A percentile compares a stretch with the other conserved stretches of the same genome.
Conservation (phyloP, 2,888 invertebrate species). For the Ophion slaviceki region DNA sequence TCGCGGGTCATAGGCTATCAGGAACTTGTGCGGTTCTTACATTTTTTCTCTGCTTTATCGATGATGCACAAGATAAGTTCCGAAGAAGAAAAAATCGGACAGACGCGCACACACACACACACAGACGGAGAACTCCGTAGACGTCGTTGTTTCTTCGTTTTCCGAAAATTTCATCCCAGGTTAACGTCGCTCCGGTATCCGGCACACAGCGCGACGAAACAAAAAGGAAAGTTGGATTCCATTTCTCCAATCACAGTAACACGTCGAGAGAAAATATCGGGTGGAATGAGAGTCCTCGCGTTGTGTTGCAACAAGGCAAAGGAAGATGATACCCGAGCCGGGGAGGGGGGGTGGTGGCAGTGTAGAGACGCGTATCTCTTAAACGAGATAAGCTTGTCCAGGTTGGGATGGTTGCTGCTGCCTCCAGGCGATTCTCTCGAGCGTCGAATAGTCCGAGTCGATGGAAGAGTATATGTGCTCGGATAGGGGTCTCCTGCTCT, state of each 20-base stretch:
- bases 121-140: conserved; percentile 35
- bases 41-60: conserved; percentile 10
- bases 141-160: neutral
- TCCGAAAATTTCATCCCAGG: conserved; percentile 35
- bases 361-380: conserved; percentile 68
- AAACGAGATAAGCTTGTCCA: conserved; percentile 84
- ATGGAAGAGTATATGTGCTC: conserved; percentile 96
- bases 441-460: conserved; percentile 94
- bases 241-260: conserved; percentile 27
- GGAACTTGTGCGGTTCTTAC: neutral
- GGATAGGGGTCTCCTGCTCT: conserved; percentile 88
- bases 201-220: conserved; percentile 19
- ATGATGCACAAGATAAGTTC: conserved; percentile 48
- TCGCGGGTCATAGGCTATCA: conserved; percentile 12
- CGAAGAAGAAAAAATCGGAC: conserved; percentile 35
- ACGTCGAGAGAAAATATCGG: conserved; percentile 38
- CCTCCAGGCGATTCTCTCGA: conserved; percentile 88
- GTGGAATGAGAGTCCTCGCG: conserved; percentile 48
- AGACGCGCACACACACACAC: conserved; percentile 33
- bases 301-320: conserved; percentile 24
- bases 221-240: neutral
- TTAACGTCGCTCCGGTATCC: conserved; percentile 41
- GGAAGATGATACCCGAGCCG: conserved; percentile 13
- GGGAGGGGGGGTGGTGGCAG: neutral
- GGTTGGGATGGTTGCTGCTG: conserved; percentile 84